A percentile compares a stretch with the other conserved stretches of the same genome.
phyloP scores from a whole-genome alignment of 2,797 vertebrate genomes.

The Lagodon rhomboides region DNA sequence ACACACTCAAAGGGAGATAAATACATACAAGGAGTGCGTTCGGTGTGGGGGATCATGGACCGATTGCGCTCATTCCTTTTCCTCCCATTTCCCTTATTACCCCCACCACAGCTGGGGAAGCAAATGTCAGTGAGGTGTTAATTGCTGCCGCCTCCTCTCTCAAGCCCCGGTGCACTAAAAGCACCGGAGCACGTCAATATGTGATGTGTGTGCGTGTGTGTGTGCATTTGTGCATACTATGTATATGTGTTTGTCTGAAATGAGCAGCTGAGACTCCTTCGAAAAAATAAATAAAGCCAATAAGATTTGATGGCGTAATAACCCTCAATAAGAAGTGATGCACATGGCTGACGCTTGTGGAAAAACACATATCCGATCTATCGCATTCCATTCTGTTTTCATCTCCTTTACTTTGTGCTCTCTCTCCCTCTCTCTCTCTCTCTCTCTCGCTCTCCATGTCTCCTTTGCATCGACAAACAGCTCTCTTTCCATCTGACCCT shows the following conservation, averaged over 20 bases:
- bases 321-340: constrained; percentile 8
- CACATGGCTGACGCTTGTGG: neutral
- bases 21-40: constrained; percentile 19
- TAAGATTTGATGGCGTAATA: constrained; percentile 25
- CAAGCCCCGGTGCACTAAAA: constrained; percentile 57
- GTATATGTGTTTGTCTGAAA: constrained; percentile 11
- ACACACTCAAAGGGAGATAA: neutral
- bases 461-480: constrained; percentile 48
- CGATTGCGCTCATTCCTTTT: constrained; percentile 49
- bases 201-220: constrained; percentile 24
- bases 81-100: constrained; percentile 54
- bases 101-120: constrained; percentile 63
- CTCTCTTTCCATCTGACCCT: constrained; percentile 62
- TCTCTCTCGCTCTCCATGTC: constrained; percentile 13
- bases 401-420: neutral
- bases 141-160: constrained; percentile 65
- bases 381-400: neutral
- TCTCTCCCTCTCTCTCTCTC: neutral
- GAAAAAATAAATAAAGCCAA: constrained; percentile 30
- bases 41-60: constrained; percentile 26
- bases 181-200: constrained; percentile 54
- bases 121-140: constrained; percentile 78
- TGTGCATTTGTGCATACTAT: constrained; percentile 14
- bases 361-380: constrained; percentile 2
- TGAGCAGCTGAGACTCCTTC: constrained; percentile 9